A percentile compares a stretch with the other conserved stretches of the same genome.
Conservation (phyloP, 2,888 invertebrate genomes). For the Melinaea menophilus region DNA sequence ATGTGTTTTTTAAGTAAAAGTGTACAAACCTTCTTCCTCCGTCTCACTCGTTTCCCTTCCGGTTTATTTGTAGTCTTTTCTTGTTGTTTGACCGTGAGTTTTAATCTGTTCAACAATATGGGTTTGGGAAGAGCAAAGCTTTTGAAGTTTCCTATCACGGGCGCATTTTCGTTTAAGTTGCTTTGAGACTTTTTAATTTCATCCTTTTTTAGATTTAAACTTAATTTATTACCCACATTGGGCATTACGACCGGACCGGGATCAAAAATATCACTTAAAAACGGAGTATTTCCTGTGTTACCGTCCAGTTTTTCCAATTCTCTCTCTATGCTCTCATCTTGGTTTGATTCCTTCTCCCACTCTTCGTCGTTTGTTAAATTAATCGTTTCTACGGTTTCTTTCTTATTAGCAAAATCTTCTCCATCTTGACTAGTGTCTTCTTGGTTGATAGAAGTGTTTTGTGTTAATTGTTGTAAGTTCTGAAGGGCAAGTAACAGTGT, state of each 20-base stretch:
- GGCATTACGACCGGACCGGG: constrained; percentile 60
- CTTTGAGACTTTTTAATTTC: constrained; percentile 42
- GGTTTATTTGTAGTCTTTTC: constrained; percentile 52
- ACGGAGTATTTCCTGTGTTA: constrained; percentile 62
- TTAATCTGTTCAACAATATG: constrained; percentile 67
- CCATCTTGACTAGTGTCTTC: constrained; percentile 29
- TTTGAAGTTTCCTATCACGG: constrained; percentile 71
- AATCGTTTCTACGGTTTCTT: constrained; percentile 51
- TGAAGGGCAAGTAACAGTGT: constrained; percentile 64
- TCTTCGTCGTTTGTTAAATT: constrained; percentile 70
- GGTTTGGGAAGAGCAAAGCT: constrained; percentile 75
- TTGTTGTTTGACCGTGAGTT: constrained; percentile 58
- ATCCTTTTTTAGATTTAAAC: constrained; percentile 51
- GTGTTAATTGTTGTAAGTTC: constrained; percentile 62
- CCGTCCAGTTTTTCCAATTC: constrained; percentile 61
- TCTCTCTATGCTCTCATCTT: constrained; percentile 63
- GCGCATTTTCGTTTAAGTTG: constrained; percentile 53
- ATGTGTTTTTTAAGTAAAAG: constrained; percentile 6
- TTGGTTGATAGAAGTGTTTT: constrained; percentile 28
- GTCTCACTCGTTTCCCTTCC: constrained; percentile 48
- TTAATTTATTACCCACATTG: constrained; percentile 53
- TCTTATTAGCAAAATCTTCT: constrained; percentile 12
- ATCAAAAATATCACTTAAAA: constrained; percentile 73
- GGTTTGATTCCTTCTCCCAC: constrained; percentile 65
- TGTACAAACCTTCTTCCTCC: constrained; percentile 69